A percentile compares a stretch with the other conserved stretches of the same genome.
Conservation (phyloP, 2,113 vertebrate genomes). For the Castor canadensis region DNA sequence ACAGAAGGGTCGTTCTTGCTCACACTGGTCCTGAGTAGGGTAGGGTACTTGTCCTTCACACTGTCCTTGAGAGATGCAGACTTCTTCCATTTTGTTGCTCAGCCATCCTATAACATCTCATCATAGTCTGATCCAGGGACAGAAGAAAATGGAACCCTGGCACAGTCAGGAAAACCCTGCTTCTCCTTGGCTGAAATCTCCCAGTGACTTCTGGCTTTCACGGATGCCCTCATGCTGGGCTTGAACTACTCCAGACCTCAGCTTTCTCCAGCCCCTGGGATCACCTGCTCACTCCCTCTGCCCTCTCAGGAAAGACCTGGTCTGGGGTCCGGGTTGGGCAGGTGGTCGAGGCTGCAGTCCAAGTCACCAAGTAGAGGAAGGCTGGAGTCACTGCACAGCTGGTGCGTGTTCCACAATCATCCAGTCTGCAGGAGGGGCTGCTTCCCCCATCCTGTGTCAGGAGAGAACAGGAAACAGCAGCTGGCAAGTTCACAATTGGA, state of each 20-base stretch:
- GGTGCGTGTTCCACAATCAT: constrained; percentile 78
- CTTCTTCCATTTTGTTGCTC: not conserved
- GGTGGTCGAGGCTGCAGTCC: constrained; percentile 58
- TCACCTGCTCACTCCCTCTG: constrained; percentile 30
- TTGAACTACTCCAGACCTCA: constrained; percentile 13
- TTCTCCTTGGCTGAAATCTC: not conserved
- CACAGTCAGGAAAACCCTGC: not conserved
- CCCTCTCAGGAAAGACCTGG: constrained; percentile 30
- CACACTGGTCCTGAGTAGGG: not conserved
- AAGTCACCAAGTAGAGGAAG: constrained; percentile 62
- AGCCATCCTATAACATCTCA: rapidly evolving
- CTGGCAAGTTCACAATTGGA: constrained; percentile 83
- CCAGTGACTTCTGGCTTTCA: not conserved
- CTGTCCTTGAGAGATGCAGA: not conserved
- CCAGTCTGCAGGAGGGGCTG: constrained; percentile 72
- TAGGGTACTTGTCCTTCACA: not conserved
- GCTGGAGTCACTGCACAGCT: constrained; percentile 83
- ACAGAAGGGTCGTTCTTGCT: not conserved
- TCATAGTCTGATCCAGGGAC: not conserved
- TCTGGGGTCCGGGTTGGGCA: not conserved
- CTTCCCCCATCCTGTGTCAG: constrained; percentile 77
- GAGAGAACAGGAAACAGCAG: constrained; percentile 83
- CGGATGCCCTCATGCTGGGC: not conserved
- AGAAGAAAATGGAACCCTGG: not conserved
- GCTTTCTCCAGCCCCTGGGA: not conserved